Evolutionary conservation across 1,140 invertebrate species (phyloP), one percentile per base, ranked within the genome.

Genomic region (Grapholita molesta): DNA sequence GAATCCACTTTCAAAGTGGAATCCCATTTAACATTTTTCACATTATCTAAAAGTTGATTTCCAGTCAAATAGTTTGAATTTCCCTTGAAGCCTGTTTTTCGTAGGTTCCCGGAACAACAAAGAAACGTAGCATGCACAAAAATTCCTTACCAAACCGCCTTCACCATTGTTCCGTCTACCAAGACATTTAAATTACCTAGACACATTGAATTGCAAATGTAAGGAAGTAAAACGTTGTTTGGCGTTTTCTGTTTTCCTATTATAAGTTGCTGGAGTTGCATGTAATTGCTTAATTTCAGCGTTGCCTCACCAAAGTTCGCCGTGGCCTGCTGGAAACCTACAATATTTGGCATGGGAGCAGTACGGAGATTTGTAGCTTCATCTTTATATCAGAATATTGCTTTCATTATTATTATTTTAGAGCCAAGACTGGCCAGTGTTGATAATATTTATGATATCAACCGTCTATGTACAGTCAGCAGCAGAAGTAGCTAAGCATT

Each of bases 121-220:
- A 48, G 42, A 18, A 48, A 42, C 12, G 38, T 18, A 21, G 42
- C 18, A 48, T 48, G 55, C 55, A 61, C 24, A 30, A 61, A 28
- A 25, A 55, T 55, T 28, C 53, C 53, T 61, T 28, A n/a, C 55
- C 15, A 30, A 61, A 12, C 55, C 55, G 15, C n/a, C 42, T 48
- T 48, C 25, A 32, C 55, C 55, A 55, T 68, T 69, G 32, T 69
- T 30, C 69, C 67, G 73, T 75, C 70, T 48, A 28, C 69, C 70
- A 81, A 82, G 73, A 79, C 73, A 79, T 81, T 79, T 81, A 71
- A 84, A 85, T 67, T 70, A 70, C 71, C 70, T 68, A 74, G 75
- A 84, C 79, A 76, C 72, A 77, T 86, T 86, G 83, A 84, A 82
- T 85, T 85, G 82, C 85, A 85, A 86, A 86, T 86, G 75, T 72